Evolutionary conservation across 1,140 invertebrate species (phyloP), one percentile per base, ranked within the genome.

Genomic region (Euwallacea fornicatus): DNA sequence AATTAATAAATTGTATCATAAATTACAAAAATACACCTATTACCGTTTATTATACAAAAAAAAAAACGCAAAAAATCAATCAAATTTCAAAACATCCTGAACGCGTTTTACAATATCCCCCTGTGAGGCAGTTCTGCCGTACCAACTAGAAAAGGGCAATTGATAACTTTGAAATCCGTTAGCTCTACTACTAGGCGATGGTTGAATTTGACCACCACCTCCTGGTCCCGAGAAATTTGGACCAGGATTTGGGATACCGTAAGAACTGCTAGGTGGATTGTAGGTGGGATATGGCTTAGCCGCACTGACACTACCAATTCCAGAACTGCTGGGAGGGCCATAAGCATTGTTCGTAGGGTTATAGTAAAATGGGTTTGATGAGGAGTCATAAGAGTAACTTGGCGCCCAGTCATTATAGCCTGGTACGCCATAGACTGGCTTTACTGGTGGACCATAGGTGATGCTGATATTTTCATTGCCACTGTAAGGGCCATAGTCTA

Each of bases 401-500:
- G 68, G 68, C 7, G 16, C 33, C 71, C 71, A 72, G 16, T 62
- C 59, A 7, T 47, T 56, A 41, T 10, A 8, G 10, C 71, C 61
- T 6, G 71, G 71, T 0, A 64, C 47, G 7, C 71, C 71, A 50
- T 72, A 72, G 7, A 72, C 43, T 9, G 71, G 71, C 53, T 72
- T 72, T 16, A 67, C 71, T 6, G 78, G 72, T 54, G 79, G 79
- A 10, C 74, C 76, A 53, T 79, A 79, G 16, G 79, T 81, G 41
- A 81, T 77, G 43, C 78, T 80, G 42, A 81, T 74, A 13, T 79
- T 69, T 54, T 80, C 79, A 61, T 80, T 77, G 8, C 78, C 78
- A 64, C 76, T 79, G 8, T 77, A 77, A 33, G 78, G 78, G 6
- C 79, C 79, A 73, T 80, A 80, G 10, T 76, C 78, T 71, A 69